A percentile compares a stretch with the other conserved stretches of the same genome.
phyloP scores from a whole-genome alignment of 2,888 invertebrate species.

The Coronaproctus castanopsis region DNA sequence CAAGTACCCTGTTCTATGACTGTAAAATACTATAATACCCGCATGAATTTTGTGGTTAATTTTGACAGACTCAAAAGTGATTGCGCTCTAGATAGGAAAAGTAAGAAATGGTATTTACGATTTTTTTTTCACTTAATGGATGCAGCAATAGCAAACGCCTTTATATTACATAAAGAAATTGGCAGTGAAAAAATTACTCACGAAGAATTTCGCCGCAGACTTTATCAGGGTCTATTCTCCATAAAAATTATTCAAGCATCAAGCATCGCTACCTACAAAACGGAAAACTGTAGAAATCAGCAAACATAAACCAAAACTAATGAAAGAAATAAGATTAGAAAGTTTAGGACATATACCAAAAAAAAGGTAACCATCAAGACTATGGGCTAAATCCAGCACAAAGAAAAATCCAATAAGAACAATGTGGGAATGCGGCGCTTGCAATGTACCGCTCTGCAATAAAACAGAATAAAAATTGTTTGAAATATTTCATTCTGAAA shows the following conservation, averaged over 20 bases:
- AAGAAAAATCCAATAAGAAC: not conserved
- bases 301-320: not conserved
- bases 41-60: constrained; percentile 12
- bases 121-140: constrained; percentile 10
- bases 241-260: no score
- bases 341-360: not conserved
- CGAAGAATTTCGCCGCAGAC: not conserved
- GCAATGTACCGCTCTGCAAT: not conserved
- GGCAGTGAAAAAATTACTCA: not conserved
- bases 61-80: constrained; percentile 10
- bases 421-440: not conserved
- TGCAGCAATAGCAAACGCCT: not conserved
- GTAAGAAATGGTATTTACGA: constrained; percentile 8
- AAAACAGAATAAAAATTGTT: not conserved
- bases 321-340: not conserved
- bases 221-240: not conserved
- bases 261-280: not conserved
- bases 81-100: constrained; percentile 4
- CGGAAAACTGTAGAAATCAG: not conserved
- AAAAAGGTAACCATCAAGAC: not conserved
- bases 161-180: not conserved
- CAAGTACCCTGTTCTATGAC: constrained; percentile 4
- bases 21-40: constrained; percentile 6
- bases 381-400: not conserved
- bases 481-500: no score